Evolutionary conservation across 2,113 vertebrate species (phyloP).

Genomic region (Nyctibius bracteatus): DNA sequence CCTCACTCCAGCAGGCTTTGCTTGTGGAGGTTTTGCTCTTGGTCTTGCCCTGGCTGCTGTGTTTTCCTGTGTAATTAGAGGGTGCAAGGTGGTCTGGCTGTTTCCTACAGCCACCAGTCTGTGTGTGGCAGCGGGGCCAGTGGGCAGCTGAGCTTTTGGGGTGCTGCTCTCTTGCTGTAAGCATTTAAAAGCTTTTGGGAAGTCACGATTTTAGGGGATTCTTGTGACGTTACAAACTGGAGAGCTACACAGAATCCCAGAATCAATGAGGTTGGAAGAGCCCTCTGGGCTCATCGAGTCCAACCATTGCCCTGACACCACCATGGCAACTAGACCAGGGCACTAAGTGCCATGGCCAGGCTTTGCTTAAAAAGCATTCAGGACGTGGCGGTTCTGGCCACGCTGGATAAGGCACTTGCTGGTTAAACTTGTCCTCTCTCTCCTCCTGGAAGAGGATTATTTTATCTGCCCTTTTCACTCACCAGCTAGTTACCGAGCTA

Average conservation of each 20-base stretch:
- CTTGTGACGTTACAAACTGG: neutral
- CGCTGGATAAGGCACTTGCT: neutral
- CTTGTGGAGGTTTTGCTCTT: neutral
- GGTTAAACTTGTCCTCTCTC: neutral
- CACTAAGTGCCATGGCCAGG: too few relatives aligned
- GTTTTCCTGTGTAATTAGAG: neutral
- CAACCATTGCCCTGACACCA: too few relatives aligned
- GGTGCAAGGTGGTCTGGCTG: neutral
- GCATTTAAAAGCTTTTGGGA: neutral
- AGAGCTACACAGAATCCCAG: too few relatives aligned
- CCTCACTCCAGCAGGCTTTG: neutral
- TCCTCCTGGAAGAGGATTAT: neutral
- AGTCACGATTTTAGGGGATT: neutral
- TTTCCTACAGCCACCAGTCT: neutral
- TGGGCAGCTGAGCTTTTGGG: neutral
- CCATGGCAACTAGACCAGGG: too few relatives aligned
- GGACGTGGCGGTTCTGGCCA: neutral
- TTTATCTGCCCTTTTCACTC: neutral
- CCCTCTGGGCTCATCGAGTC: too few relatives aligned
- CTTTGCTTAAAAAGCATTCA: too few relatives aligned
- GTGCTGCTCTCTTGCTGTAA: neutral
- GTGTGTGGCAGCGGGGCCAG: neutral
- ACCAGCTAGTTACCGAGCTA: neutral
- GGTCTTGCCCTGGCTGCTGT: neutral
- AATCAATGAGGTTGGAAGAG: too few relatives aligned